Evolutionary conservation across 2,113 vertebrate species (phyloP), one percentile per base, ranked within the genome.

Genomic region (Scalopus aquaticus): DNA sequence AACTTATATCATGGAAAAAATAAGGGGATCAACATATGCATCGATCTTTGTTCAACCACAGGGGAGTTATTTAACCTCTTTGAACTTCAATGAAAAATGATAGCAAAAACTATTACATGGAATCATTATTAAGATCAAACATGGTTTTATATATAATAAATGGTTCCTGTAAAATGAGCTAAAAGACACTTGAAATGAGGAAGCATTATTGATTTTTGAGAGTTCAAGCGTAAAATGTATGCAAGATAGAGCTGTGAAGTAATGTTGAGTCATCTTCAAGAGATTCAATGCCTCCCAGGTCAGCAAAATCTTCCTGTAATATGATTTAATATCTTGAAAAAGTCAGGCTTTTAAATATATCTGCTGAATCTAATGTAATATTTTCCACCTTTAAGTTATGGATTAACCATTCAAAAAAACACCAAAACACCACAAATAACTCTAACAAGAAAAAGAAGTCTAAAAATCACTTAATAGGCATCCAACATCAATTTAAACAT

Each of bases 121-220:
- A 39, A 17, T 79, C 35, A n/a, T 62, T 42, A 79, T 78, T 65
- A 92, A 82, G 67, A 58, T 92, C 54, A 76, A 92, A 70, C 8
- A 26, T 44, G 19, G 6, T 44, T 44, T 49, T 87, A 74, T 70
- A 42, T 42, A 32, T 65, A 90, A 87, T 46, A 87, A 49, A 83
- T 74, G 28, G 20, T 77, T 95, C 46, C 54, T 74, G 72, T 65
- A 86, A 86, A 65, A 22, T 90, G 12, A 87, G 32, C 87, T 90
- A 67, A 10, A 54, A 88, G 70, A 76, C 9, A 65, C 12, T 87
- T 54, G 24, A 83, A 76, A 76, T 87, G 42, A 86, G 6, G 17
- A 78, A 62, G 30, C 2, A 54, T 88, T 93, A 91, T 65, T 72
- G 81, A 95, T 79, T 96, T 90, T 95, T 90, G 39, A 89, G 84